phyloP scores from a whole-genome alignment of 2,888 invertebrate species.

The Eupithecia subfuscata region DNA sequence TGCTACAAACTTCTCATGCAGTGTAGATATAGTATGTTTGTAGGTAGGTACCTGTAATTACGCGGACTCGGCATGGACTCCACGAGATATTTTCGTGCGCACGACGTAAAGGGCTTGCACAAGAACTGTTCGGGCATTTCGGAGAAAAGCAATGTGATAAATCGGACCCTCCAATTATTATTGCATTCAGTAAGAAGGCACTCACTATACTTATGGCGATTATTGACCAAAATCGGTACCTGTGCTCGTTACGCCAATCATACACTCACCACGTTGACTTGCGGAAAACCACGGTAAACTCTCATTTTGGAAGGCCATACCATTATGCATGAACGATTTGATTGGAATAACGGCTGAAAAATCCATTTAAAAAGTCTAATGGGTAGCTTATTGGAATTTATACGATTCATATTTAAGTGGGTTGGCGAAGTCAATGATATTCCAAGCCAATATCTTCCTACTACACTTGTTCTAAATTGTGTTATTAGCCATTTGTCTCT shows the following conservation, averaged over 20 bases:
- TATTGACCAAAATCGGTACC: conserved; percentile 80
- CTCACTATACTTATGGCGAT: conserved; percentile 79
- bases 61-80: conserved; percentile 73
- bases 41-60: conserved; percentile 82
- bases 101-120: conserved; percentile 77
- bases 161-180: conserved; percentile 83
- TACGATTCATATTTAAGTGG: neutral
- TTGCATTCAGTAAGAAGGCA: conserved; percentile 80
- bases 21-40: conserved; percentile 58
- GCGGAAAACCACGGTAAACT: conserved; percentile 17
- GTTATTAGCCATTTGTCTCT: conserved; percentile 64
- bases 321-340: conserved; percentile 9
- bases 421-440: neutral
- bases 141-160: conserved; percentile 81
- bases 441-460: neutral
- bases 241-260: conserved; percentile 80
- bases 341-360: conserved; percentile 13
- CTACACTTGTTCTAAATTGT: conserved; percentile 42
- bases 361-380: neutral
- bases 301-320: conserved; percentile 6
- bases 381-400: neutral
- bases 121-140: conserved; percentile 80
- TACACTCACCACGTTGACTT: conserved; percentile 42
- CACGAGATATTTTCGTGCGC: conserved; percentile 80
- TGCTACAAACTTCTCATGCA: conserved; percentile 73